Evolutionary conservation across 1,140 invertebrate genomes (phyloP).

Genomic region (Dolichoris vasculosae): DNA sequence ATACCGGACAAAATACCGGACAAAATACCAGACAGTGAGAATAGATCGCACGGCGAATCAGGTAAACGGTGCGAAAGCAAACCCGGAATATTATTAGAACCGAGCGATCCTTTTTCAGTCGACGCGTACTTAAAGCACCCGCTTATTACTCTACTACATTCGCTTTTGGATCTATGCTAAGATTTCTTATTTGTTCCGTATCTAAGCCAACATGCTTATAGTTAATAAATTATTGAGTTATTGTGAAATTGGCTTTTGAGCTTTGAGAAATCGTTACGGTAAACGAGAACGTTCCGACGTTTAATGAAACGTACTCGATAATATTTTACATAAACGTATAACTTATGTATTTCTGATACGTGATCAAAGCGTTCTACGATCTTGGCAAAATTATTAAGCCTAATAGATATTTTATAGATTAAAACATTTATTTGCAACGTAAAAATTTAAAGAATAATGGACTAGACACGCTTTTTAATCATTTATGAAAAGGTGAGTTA

Average conservation of each 20-base stretch:
- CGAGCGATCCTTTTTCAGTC: too few species aligned
- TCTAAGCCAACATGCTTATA: not conserved
- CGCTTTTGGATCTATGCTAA: not conserved
- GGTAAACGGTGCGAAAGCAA: too few species aligned
- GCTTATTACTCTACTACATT: too few species aligned
- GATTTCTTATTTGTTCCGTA: not conserved
- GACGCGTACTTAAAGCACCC: too few species aligned
- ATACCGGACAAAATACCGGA: too few species aligned
- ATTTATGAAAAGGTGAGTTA: not conserved
- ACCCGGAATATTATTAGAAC: too few species aligned
- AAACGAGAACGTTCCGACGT: not conserved
- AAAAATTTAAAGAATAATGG: not conserved
- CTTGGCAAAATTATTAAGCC: not conserved
- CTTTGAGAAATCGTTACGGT: not conserved
- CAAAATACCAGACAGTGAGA: too few species aligned
- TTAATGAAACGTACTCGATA: slow-evolving; percentile 26
- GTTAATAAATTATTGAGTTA: slow-evolving; percentile 9
- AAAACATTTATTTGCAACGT: not conserved
- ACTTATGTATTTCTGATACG: not conserved
- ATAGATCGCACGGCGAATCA: too few species aligned
- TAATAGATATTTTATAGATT: not conserved
- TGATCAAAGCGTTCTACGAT: not conserved
- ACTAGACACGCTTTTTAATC: not conserved
- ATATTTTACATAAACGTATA: not conserved
- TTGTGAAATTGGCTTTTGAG: not conserved